These are phyloP conservation scores for Drosophila sordidula DNA, from an alignment of 2,888 invertebrate genomes.

Conservation along the genomic window DNA sequence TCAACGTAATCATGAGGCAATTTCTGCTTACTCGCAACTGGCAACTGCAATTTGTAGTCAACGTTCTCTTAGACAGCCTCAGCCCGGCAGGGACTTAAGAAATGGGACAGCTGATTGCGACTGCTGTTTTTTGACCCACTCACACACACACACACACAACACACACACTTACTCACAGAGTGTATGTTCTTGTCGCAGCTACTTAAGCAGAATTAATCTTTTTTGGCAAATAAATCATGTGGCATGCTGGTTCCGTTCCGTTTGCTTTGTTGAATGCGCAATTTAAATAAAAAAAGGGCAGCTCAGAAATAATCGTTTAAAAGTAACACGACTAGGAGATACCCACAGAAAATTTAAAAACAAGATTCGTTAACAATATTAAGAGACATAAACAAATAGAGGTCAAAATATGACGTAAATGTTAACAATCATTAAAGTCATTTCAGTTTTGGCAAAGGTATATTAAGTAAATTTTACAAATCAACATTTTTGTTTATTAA, in stretches of 20 bases:
- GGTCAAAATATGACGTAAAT: too few relatives aligned
- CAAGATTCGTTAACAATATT: too few relatives aligned
- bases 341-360: not conserved
- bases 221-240: constrained; percentile 71
- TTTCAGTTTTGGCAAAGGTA: too few relatives aligned
- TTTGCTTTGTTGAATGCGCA: constrained; percentile 54
- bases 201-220: constrained; percentile 54
- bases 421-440: too few relatives aligned
- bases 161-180: constrained; percentile 18
- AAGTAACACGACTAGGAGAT: constrained; percentile 1
- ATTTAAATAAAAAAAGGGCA: constrained; percentile 57
- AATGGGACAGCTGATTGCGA: constrained; percentile 61
- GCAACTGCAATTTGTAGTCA: constrained; percentile 69
- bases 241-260: constrained; percentile 52
- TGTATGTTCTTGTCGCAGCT: constrained; percentile 44
- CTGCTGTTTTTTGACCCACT: constrained; percentile 67
- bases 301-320: not conserved
- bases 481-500: too few relatives aligned
- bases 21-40: constrained; percentile 61
- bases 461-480: too few relatives aligned
- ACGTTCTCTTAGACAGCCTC: constrained; percentile 46
- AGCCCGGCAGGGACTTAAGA: constrained; percentile 38
- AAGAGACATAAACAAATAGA: too few relatives aligned
- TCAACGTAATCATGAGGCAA: constrained; percentile 75
- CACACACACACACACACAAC: constrained; percentile 24